Percentiles rank a stretch among this genome's conserved stretches.
These are phyloP conservation scores for Brachypteracias leptosomus DNA, from an alignment of 2,113 vertebrate genomes.

Conservation along the genomic window DNA sequence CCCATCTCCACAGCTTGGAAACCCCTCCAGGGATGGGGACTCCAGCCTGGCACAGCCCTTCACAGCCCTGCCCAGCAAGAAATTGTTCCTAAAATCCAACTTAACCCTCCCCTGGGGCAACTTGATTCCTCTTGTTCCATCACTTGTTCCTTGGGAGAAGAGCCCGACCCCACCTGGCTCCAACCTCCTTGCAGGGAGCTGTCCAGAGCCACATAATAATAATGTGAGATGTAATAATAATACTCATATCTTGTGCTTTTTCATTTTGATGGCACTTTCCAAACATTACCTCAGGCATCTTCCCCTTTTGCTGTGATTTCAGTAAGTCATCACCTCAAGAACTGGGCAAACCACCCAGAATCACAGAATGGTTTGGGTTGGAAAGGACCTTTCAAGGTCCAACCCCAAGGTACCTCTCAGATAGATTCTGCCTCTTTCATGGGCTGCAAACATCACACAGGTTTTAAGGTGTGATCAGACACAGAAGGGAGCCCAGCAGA, in stretches of 20 bases:
- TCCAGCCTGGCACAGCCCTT: too few species aligned
- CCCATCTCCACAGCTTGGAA: too few species aligned
- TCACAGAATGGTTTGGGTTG: not conserved
- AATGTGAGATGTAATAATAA: not conserved
- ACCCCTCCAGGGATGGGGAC: too few species aligned
- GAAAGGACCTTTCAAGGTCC: not conserved
- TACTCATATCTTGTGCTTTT: not conserved
- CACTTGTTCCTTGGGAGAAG: too few species aligned
- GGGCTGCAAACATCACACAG: not conserved
- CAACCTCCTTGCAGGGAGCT: too few species aligned
- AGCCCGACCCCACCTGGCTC: too few species aligned
- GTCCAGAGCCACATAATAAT: too few species aligned
- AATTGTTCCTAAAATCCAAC: too few species aligned
- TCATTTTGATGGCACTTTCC: not conserved
- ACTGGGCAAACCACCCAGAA: not conserved
- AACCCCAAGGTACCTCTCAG: not conserved
- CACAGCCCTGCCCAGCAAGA: too few species aligned
- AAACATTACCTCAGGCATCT: not conserved
- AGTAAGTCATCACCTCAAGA: not conserved
- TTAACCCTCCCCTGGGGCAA: too few species aligned
- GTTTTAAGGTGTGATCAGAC: not conserved
- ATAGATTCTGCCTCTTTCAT: not conserved
- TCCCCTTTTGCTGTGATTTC: not conserved
- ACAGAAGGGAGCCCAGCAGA: not conserved
- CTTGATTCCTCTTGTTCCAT: too few species aligned